Evolutionary conservation across 2,888 invertebrate genomes (phyloP).

Genomic region (Ceratothoa steindachneri): DNA sequence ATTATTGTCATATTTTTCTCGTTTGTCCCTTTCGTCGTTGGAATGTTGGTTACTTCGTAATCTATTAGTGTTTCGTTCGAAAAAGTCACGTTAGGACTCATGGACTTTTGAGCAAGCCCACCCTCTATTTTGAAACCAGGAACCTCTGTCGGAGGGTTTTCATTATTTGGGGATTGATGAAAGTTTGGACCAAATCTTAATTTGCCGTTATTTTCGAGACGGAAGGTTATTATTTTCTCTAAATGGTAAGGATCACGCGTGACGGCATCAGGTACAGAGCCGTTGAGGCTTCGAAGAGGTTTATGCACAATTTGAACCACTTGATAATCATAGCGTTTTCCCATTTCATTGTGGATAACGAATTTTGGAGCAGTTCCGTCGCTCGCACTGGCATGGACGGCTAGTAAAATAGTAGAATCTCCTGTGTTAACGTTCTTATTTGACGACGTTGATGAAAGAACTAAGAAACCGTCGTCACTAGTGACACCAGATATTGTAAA

Average conservation of each 20-base stretch:
- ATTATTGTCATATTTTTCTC: not conserved
- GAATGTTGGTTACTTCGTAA: not conserved
- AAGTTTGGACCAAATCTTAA: not conserved
- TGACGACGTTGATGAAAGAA: not conserved
- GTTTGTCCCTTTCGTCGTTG: not conserved
- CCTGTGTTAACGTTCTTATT: not conserved
- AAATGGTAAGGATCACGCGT: not conserved
- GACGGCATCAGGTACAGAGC: not conserved
- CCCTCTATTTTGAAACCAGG: too few relatives aligned
- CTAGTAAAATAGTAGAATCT: not conserved
- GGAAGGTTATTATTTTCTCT: not conserved
- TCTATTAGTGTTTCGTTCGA: not conserved
- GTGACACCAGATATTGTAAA: slow-evolving; percentile 4
- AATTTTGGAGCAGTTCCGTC: not conserved
- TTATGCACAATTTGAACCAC: slow-evolving; percentile 9
- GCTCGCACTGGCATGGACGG: not conserved
- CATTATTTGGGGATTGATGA: too few relatives aligned
- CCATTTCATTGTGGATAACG: not conserved
- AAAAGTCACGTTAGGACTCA: not conserved
- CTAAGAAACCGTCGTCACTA: not conserved
- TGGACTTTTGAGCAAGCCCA: not conserved
- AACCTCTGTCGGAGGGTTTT: not conserved
- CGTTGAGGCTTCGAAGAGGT: not conserved
- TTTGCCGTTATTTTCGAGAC: not conserved
- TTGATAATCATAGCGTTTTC: slow-evolving; percentile 3